phyloP scores from a whole-genome alignment of 2,797 vertebrate genomes.

The Helostoma temminkii region DNA sequence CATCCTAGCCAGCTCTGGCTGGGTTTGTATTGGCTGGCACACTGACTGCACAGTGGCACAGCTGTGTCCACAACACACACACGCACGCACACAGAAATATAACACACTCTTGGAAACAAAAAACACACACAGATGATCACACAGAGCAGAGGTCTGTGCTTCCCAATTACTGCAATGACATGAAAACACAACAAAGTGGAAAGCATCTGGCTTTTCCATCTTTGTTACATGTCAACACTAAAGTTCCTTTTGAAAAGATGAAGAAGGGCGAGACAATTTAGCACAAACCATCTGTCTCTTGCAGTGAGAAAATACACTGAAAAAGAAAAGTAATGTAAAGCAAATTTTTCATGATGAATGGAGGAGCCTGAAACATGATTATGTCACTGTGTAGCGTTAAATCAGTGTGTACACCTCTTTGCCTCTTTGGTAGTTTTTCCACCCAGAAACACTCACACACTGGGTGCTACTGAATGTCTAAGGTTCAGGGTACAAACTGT shows the following conservation, averaged over 20 bases:
- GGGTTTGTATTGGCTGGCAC: conserved; percentile 59
- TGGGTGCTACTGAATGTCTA: too few species aligned
- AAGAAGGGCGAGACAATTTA: conserved; percentile 56
- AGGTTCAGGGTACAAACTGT: too few species aligned
- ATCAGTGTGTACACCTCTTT: conserved; percentile 63
- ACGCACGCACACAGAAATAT: conserved; percentile 27
- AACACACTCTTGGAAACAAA: conserved; percentile 42
- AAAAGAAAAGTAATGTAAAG: conserved; percentile 44
- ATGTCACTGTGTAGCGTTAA: conserved; percentile 38
- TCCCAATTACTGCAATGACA: conserved; percentile 81
- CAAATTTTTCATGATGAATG: conserved; percentile 58
- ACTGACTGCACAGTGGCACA: conserved; percentile 65
- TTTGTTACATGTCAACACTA: conserved; percentile 63
- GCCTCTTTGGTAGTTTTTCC: conserved; percentile 45
- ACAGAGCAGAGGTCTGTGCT: conserved; percentile 76
- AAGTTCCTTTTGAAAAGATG: conserved; percentile 66
- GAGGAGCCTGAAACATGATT: conserved; percentile 61
- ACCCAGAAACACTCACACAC: conserved; percentile 31
- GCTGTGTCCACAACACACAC: conserved; percentile 63
- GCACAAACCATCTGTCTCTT: conserved; percentile 72
- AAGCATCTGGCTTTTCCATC: conserved; percentile 75
- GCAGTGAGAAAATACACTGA: conserved; percentile 64
- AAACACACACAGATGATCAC: conserved; percentile 36
- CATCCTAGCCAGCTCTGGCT: conserved; percentile 59
- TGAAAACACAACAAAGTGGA: conserved; percentile 80